Evolutionary conservation across 2,797 vertebrate species (phyloP).

Genomic region (Fistularia commersonii): DNA sequence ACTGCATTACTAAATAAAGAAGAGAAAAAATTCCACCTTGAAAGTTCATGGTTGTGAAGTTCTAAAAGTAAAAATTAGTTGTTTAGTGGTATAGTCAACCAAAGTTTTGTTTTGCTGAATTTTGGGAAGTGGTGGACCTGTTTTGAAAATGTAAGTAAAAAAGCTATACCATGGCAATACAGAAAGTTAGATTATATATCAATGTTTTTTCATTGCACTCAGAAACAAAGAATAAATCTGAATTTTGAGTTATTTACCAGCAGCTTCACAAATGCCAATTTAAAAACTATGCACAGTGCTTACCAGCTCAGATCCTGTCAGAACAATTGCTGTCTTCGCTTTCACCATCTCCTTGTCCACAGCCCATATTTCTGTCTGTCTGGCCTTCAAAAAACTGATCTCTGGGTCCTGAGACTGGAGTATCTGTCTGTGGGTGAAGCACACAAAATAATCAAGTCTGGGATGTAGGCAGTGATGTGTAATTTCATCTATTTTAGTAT

Average conservation of each 20-base stretch:
- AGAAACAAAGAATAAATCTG: too few relatives aligned
- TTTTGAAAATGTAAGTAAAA: too few relatives aligned
- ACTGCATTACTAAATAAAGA: too few relatives aligned
- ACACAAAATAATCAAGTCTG: slow-evolving; percentile 21
- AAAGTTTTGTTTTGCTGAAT: too few relatives aligned
- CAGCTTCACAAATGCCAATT: too few relatives aligned
- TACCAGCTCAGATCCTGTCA: slow-evolving; percentile 79
- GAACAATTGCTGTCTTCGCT: slow-evolving; percentile 67
- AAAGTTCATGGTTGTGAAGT: too few relatives aligned
- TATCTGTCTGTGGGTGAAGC: slow-evolving; percentile 66
- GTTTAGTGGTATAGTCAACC: slow-evolving; percentile 1
- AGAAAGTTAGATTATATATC: too few relatives aligned
- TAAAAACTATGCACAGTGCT: slow-evolving; percentile 21
- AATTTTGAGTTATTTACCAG: background rate
- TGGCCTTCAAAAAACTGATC: slow-evolving; percentile 53
- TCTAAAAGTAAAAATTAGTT: background rate
- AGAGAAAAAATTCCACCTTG: too few relatives aligned
- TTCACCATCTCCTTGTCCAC: slow-evolving; percentile 40
- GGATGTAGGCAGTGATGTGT: slow-evolving; percentile 15
- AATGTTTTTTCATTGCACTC: too few relatives aligned
- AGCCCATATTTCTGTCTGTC: slow-evolving; percentile 65
- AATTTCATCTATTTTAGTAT: slow-evolving; percentile 1
- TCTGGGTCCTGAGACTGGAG: slow-evolving; percentile 67
- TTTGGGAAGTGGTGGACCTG: too few relatives aligned
- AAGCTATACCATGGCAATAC: too few relatives aligned